Evolutionary conservation across 2,797 vertebrate genomes (phyloP).

Genomic region (Cyclopterus lumpus): DNA sequence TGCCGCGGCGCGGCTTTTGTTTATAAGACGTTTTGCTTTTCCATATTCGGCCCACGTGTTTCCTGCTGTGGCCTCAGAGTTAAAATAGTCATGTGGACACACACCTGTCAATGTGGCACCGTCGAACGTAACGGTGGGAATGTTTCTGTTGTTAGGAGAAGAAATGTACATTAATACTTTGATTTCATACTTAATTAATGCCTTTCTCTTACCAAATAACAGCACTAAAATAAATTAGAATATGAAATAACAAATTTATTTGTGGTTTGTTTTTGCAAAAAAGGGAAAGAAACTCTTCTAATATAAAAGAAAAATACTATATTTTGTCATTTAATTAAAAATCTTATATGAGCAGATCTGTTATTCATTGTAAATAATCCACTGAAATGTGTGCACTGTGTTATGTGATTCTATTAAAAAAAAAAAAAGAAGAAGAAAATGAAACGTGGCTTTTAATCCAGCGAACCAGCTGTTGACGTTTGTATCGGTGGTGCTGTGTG

Average conservation of each 20-base stretch:
- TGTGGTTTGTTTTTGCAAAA: not conserved
- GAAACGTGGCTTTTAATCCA: not conserved
- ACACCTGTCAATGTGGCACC: not conserved
- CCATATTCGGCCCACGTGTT: slow-evolving; percentile 27
- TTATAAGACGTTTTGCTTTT: slow-evolving; percentile 43
- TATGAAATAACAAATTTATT: not conserved
- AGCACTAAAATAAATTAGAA: not conserved
- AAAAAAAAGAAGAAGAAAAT: not conserved
- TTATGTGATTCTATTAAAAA: not conserved
- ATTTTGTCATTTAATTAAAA: not conserved
- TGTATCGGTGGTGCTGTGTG: not conserved
- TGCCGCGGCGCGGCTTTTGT: slow-evolving; percentile 16
- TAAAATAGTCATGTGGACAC: slow-evolving; percentile 36
- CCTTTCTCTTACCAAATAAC: not conserved
- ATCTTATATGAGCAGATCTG: not conserved
- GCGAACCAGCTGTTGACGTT: not conserved
- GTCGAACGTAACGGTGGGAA: not conserved
- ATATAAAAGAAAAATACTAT: not conserved
- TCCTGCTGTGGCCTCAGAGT: slow-evolving; percentile 29
- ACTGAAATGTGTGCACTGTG: not conserved
- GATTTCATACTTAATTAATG: not conserved
- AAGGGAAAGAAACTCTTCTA: not conserved
- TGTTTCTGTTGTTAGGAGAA: not conserved
- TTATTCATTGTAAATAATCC: slow-evolving; percentile 6
- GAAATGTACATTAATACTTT: not conserved